Evolutionary conservation across 53 echinoderm and acorn worm genomes (phyloP).

Genomic region (Luidia sarsii): DNA sequence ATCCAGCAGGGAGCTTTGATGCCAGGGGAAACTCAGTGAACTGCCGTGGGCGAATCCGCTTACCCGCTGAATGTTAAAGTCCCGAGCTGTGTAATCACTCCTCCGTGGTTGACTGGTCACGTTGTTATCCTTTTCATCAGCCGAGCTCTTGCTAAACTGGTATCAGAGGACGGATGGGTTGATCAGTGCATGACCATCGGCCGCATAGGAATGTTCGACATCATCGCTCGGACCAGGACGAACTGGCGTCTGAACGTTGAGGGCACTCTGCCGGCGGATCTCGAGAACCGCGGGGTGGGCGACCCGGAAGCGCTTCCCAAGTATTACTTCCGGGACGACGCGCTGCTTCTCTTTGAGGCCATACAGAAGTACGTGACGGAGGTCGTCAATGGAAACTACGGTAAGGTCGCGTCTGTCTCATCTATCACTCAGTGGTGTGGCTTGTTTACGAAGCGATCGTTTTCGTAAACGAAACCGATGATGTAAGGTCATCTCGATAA

Average conservation of each 20-base stretch:
- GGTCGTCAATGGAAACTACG: conserved; percentile 76
- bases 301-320: conserved; percentile 88
- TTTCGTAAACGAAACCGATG: too few relatives aligned
- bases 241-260: conserved; percentile 74
- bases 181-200: conserved; percentile 85
- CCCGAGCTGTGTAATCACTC: too few relatives aligned
- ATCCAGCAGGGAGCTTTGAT: too few relatives aligned
- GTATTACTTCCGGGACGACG: conserved; percentile 88
- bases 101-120: too few relatives aligned
- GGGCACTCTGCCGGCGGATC: conserved; percentile 75
- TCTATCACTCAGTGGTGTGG: too few relatives aligned
- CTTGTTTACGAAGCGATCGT: too few relatives aligned
- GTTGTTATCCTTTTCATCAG: too few relatives aligned
- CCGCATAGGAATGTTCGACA: conserved; percentile 80
- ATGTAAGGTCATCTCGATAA: too few relatives aligned
- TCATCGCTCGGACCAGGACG: conserved; percentile 57
- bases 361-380: conserved; percentile 71
- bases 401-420: too few relatives aligned
- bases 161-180: conserved; percentile 82
- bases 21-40: too few relatives aligned
- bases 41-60: too few relatives aligned
- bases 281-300: conserved; percentile 73
- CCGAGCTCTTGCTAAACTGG: conserved; percentile 75
- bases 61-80: too few relatives aligned
- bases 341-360: conserved; percentile 69